Evolutionary conservation across 2,113 vertebrate genomes (phyloP).

Genomic region (Crypturellus undulatus): DNA sequence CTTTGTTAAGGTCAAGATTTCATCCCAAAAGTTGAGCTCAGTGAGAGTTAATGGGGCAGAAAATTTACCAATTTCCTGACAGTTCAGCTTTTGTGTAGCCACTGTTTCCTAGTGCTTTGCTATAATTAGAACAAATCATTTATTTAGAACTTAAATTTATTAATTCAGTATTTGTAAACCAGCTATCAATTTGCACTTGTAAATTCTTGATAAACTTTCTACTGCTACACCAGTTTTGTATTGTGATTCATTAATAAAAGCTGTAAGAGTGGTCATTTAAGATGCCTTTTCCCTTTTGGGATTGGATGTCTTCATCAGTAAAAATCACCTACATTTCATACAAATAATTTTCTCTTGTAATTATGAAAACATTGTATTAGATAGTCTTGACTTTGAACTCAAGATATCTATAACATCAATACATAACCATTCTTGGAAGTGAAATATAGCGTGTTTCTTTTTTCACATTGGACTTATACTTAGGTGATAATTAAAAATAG

Average conservation of each 20-base stretch:
- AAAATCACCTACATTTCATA: background rate
- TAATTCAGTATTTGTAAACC: background rate
- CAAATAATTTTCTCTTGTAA: background rate
- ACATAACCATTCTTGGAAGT: accelerated
- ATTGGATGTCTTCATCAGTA: background rate
- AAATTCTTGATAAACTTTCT: background rate
- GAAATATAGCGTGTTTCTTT: background rate
- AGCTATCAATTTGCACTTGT: background rate
- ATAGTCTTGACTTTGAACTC: background rate
- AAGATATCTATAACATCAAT: background rate
- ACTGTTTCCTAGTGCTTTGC: background rate
- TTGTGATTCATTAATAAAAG: background rate
- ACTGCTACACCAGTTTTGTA: background rate
- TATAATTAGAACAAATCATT: background rate
- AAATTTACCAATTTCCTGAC: background rate
- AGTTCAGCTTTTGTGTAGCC: constrained; percentile 4
- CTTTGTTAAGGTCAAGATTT: background rate
- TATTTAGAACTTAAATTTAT: constrained; percentile 9
- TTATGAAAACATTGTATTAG: background rate
- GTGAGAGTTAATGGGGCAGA: background rate
- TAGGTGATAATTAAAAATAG: background rate
- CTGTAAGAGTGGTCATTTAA: background rate
- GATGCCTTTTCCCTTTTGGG: background rate
- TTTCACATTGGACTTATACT: background rate
- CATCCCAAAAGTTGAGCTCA: constrained; percentile 18